Base-by-base conservation (phyloP, 53 echinoderm and acorn worm species). In the Antedon mediterranea region DNA sequence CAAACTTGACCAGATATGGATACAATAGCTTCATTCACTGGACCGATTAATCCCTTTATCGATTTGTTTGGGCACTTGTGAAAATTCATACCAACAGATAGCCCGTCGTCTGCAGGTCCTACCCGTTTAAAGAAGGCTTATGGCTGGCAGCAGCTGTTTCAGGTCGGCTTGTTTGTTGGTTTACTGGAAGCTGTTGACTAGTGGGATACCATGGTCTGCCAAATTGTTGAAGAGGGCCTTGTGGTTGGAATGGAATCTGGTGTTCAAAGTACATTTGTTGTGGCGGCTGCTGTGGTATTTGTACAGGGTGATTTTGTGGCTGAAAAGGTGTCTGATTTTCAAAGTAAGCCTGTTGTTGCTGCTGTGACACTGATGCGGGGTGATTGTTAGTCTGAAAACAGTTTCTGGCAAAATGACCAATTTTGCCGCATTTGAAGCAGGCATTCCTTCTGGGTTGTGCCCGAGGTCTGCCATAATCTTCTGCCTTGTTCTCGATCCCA, bases 81-180 rank as follows among this genome's bases (percentile, higher is more conserved):
- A 13, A 74, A 28, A 32, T 32, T 32, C 33, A 74, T 32, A 74
- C 74, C 30, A 31, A 74, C 74, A 74, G 74, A 74, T 74, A 28
- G 30, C 74, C 74, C 74, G 15, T 74, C 74, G 29, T 74, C 74
- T 74, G 74, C 7, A 32, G 30, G 74, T 74, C 29, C 31, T 74
- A 31, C 13, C 33, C 31, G 30, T 74, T 74, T 74, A 32, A 74
- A 31, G 31, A 30, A 31, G 7, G 31, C 15, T 74, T 74, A 74
- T 15, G 7, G 7, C 28, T 74, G 74, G 74, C 1, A 31, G 33
- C n/a, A n/a, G n/a, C n/a, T n/a, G 29, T 7, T 3, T 14, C 74
- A 13, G 74, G 7, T n/a, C n/a, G n/a, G n/a, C n/a, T n/a, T n/a
- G n/a, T n/a, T n/a, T n/a, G n/a, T n/a, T n/a, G n/a, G n/a, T 32